Conservation (phyloP, 2,113 vertebrate species). For the Psettodes erumei region DNA sequence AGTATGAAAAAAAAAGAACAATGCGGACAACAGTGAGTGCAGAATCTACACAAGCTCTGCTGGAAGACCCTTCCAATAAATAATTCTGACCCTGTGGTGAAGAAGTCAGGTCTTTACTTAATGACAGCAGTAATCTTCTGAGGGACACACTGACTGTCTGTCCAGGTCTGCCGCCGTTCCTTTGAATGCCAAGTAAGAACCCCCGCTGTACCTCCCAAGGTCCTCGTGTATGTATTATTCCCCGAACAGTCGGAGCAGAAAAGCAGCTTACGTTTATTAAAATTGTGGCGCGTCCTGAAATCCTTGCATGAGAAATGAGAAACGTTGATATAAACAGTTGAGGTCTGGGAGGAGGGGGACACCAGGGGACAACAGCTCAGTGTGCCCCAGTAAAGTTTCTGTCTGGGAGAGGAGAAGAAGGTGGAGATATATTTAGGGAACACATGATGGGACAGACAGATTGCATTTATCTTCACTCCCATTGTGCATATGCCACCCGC, state of each 20-base stretch:
- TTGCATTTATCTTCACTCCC: constrained; percentile 76
- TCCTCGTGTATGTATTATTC: constrained; percentile 66
- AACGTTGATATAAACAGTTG: constrained; percentile 63
- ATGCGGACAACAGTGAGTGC: constrained; percentile 19
- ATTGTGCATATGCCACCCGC: constrained; percentile 60
- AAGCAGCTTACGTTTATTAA: constrained; percentile 84
- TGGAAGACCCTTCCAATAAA: constrained; percentile 23
- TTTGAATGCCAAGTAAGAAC: constrained; percentile 49
- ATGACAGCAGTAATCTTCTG: constrained; percentile 34
- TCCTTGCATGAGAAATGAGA: constrained; percentile 75
- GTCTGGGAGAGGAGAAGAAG: constrained; percentile 56
- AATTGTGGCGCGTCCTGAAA: constrained; percentile 73
- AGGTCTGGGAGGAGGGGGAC: constrained; percentile 45
- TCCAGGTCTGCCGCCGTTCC: constrained; percentile 41
- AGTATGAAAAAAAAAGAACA: constrained; percentile 59
- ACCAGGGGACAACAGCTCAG: constrained; percentile 63
- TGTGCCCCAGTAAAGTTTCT: constrained; percentile 74
- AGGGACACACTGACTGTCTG: constrained; percentile 28
- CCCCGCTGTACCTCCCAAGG: constrained; percentile 30
- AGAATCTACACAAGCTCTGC: constrained; percentile 21
- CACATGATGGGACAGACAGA: constrained; percentile 75
- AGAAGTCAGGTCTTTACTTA: constrained; percentile 8
- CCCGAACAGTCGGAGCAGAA: constrained; percentile 76
- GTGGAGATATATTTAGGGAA: constrained; percentile 72
- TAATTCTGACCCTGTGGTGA: constrained; percentile 7